A percentile compares a stretch with the other conserved stretches of the same genome.
Evolutionary conservation across 2,797 vertebrate genomes (phyloP).

Genomic region (Periophthalmus magnuspinnatus): DNA sequence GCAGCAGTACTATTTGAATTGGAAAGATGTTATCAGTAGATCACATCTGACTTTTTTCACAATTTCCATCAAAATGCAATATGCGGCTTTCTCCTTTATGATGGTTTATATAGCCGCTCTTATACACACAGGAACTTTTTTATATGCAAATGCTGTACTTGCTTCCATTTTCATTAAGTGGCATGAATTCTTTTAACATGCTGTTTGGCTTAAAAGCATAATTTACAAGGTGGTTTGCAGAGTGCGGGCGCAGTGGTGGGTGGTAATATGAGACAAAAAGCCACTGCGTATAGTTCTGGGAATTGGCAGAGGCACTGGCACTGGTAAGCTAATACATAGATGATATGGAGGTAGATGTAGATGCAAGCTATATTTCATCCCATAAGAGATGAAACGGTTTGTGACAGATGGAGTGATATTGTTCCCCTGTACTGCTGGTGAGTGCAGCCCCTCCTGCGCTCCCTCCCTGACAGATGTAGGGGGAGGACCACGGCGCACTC

Average conservation of each 20-base stretch:
- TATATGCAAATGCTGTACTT: conserved; percentile 55
- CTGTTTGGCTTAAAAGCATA: conserved; percentile 62
- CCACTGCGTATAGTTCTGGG: conserved; percentile 56
- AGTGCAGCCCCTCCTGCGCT: conserved; percentile 73
- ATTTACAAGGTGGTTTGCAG: conserved; percentile 65
- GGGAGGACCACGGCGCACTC: conserved; percentile 76
- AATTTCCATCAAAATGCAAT: conserved; percentile 42
- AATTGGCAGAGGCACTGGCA: conserved; percentile 53
- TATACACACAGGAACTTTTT: conserved; percentile 47
- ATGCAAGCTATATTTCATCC: conserved; percentile 72
- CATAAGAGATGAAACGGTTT: conserved; percentile 76
- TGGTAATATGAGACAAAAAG: conserved; percentile 69
- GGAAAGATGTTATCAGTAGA: conserved; percentile 73
- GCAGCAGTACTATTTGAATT: conserved; percentile 66
- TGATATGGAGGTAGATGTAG: conserved; percentile 69
- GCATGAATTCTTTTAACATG: conserved; percentile 53
- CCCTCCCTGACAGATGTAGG: conserved; percentile 82
- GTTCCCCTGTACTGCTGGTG: conserved; percentile 67
- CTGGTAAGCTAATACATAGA: conserved; percentile 68
- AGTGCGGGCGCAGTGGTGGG: conserved; percentile 53
- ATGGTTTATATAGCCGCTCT: conserved; percentile 31
- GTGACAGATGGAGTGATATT: conserved; percentile 85
- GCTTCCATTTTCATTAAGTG: conserved; percentile 64
- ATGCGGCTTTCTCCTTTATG: conserved; percentile 43
- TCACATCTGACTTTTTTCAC: conserved; percentile 54